These are phyloP conservation scores for Pseudomyrmex flavicornis DNA, from an alignment of 1,140 invertebrate genomes.

Conservation along the genomic window DNA sequence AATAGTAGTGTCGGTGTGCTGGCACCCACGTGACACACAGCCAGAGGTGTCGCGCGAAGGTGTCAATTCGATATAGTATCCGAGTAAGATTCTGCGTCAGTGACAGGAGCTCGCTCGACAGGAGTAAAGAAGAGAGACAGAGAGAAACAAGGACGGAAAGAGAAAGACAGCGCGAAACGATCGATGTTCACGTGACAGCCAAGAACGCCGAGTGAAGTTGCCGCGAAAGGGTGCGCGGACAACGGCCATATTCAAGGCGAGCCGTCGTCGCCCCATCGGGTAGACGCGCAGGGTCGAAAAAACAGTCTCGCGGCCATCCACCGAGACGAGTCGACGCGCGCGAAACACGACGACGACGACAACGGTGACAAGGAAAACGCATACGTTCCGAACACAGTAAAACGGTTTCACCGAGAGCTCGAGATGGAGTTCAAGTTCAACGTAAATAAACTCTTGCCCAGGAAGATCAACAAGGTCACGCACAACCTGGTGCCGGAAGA, in stretches of 20 bases:
- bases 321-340: neutral
- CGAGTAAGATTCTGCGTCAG: conserved; percentile 23
- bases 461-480: conserved; percentile 87
- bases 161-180: neutral
- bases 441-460: conserved; percentile 86
- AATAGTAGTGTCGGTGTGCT: neutral
- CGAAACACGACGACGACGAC: neutral
- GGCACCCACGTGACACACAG: conserved; percentile 22
- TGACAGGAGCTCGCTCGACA: conserved; percentile 8
- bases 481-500: conserved; percentile 87
- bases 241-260: conserved; percentile 71
- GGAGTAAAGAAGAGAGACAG: neutral
- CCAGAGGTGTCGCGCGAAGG: conserved; percentile 17
- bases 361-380: conserved; percentile 5
- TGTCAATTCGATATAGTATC: conserved; percentile 18
- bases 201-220: conserved; percentile 64
- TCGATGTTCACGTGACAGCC: conserved; percentile 29
- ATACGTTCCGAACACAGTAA: too few relatives aligned
- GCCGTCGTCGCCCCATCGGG: conserved; percentile 6
- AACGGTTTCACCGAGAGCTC: neutral
- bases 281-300: conserved; percentile 41
- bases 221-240: conserved; percentile 62
- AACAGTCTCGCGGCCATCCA: conserved; percentile 28
- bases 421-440: conserved; percentile 88
- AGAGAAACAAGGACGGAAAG: neutral